phyloP scores from a whole-genome alignment of 2,888 invertebrate species.

The Thecophora atra region DNA sequence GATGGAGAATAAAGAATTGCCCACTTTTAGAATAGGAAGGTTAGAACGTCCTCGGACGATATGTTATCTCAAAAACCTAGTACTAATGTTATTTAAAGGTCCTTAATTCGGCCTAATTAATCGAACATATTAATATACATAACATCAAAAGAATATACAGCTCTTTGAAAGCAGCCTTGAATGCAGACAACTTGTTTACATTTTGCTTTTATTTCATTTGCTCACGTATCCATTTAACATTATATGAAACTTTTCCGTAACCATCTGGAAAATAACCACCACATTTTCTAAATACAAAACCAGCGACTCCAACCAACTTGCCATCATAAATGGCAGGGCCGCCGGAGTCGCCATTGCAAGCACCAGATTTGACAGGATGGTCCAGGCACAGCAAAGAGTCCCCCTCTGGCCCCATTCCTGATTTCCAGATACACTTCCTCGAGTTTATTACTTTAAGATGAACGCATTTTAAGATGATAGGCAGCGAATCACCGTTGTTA shows the following conservation, averaged over 20 bases:
- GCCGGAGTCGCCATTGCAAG: slow-evolving; percentile 55
- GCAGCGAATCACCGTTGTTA: slow-evolving; percentile 40
- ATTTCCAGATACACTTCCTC: slow-evolving; percentile 37
- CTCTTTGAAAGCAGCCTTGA: too few relatives aligned
- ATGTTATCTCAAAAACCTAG: too few relatives aligned
- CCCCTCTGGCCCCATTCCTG: slow-evolving; percentile 27
- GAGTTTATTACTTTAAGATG: slow-evolving; percentile 45
- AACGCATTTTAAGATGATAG: slow-evolving; percentile 47
- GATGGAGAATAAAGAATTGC: too few relatives aligned
- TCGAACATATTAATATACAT: too few relatives aligned
- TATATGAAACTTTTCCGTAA: slow-evolving; percentile 51
- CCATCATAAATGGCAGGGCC: slow-evolving; percentile 53
- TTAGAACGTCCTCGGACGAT: too few relatives aligned
- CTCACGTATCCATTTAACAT: slow-evolving; percentile 45
- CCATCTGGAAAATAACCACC: slow-evolving; percentile 52
- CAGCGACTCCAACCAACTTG: slow-evolving; percentile 53
- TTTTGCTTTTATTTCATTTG: slow-evolving; percentile 1
- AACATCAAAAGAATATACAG: neutral
- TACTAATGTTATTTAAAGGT: too few relatives aligned
- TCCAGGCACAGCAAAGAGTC: slow-evolving; percentile 42
- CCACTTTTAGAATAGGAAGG: too few relatives aligned
- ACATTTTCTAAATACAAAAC: slow-evolving; percentile 53
- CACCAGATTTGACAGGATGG: slow-evolving; percentile 43
- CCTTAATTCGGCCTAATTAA: too few relatives aligned
- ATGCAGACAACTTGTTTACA: too few relatives aligned